A percentile compares a stretch with the other conserved stretches of the same genome.
Evolutionary conservation across 1,140 invertebrate species (phyloP).

Genomic region (Papilio helenus): DNA sequence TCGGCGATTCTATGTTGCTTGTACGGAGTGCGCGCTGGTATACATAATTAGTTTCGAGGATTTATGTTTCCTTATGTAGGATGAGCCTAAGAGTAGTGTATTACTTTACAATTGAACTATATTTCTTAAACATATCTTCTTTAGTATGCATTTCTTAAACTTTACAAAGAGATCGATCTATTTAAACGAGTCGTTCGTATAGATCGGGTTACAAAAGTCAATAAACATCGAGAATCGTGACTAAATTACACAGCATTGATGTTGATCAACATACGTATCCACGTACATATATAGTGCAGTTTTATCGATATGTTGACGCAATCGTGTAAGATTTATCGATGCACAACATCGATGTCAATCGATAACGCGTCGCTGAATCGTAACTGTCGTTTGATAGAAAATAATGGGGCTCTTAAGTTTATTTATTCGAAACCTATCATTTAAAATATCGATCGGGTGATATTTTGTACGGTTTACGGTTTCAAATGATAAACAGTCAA

Average conservation of each 20-base stretch:
- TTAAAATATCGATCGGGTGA: constrained; percentile 23
- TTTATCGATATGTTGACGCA: constrained; percentile 33
- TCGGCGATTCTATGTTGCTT: too few relatives aligned
- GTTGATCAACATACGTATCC: background rate
- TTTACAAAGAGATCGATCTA: background rate
- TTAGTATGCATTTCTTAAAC: background rate
- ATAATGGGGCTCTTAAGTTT: constrained; percentile 31
- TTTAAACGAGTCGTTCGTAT: background rate
- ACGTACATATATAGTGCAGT: constrained; percentile 4
- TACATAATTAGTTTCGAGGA: too few relatives aligned
- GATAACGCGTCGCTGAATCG: constrained; percentile 34
- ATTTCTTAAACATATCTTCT: too few relatives aligned
- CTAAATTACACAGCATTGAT: background rate
- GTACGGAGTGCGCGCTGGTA: too few relatives aligned
- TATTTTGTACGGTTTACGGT: constrained; percentile 23
- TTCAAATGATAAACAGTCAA: constrained; percentile 26
- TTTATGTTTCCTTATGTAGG: too few relatives aligned
- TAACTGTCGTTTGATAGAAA: constrained; percentile 39
- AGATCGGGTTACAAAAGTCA: background rate
- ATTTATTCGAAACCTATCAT: constrained; percentile 34
- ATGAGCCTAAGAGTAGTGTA: too few relatives aligned
- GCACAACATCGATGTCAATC: constrained; percentile 36
- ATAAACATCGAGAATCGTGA: constrained; percentile 4
- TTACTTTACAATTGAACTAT: too few relatives aligned
- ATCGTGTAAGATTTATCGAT: constrained; percentile 37